phyloP scores from a whole-genome alignment of 1,140 invertebrate genomes.

The Daktulosphaira vitifoliae region DNA sequence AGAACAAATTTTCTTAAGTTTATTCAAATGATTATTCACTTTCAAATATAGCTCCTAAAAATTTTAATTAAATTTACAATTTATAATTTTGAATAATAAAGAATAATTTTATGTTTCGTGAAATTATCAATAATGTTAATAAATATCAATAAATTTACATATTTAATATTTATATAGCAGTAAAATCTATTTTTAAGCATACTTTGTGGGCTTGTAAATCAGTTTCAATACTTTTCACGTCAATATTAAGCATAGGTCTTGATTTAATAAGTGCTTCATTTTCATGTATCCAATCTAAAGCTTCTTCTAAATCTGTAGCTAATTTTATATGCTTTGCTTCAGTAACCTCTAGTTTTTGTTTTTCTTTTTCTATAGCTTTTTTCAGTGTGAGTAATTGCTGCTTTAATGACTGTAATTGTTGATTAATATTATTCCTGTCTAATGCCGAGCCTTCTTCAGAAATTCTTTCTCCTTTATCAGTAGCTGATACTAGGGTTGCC shows the following conservation, averaged over 20 bases:
- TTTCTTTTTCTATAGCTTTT: constrained; percentile 66
- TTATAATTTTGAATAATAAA: no score
- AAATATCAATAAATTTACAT: no score
- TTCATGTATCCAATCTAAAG: constrained; percentile 72
- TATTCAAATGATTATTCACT: constrained; percentile 61
- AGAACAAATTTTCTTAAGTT: constrained; percentile 59
- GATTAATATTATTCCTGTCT: constrained; percentile 77
- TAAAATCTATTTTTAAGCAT: constrained; percentile 1
- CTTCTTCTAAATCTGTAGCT: constrained; percentile 66
- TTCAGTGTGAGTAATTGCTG: constrained; percentile 57
- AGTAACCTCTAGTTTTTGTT: constrained; percentile 74
- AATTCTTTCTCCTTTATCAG: constrained; percentile 85
- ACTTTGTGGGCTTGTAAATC: constrained; percentile 71
- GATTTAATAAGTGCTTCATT: constrained; percentile 76
- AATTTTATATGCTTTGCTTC: constrained; percentile 79
- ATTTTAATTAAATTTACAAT: constrained; percentile 16
- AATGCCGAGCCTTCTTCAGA: constrained; percentile 74
- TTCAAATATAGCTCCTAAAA: constrained; percentile 52
- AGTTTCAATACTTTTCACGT: constrained; percentile 66
- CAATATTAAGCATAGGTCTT: constrained; percentile 67
- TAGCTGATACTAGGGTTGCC: constrained; percentile 71
- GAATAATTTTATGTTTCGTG: no score
- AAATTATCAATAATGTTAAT: no score
- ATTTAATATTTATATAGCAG: no score
- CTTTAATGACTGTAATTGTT: constrained; percentile 76